Percentiles rank a stretch among this genome's conserved stretches.
Conservation (phyloP, 1,140 invertebrate species). For the Drosophila parvula region DNA sequence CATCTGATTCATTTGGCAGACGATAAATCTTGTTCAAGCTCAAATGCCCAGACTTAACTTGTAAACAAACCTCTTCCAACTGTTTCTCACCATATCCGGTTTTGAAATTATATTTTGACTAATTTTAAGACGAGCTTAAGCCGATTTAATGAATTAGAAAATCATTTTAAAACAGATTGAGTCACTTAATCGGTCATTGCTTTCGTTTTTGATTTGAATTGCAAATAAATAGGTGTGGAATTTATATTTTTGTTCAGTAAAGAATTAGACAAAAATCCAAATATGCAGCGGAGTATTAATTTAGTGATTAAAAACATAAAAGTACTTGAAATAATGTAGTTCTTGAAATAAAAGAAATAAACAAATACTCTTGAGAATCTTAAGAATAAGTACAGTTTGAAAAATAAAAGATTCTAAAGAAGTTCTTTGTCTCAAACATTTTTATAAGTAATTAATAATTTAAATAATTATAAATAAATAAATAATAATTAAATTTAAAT, state of each 20-base stretch:
- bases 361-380: background rate
- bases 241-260: background rate
- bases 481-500: too few species aligned
- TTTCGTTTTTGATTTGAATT: background rate
- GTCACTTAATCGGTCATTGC: slow-evolving; percentile 31
- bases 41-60: background rate
- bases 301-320: too few species aligned
- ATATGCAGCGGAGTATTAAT: background rate
- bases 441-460: background rate
- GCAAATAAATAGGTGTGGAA: slow-evolving; percentile 2
- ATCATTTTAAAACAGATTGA: slow-evolving; percentile 19
- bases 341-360: background rate
- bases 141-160: slow-evolving; percentile 14
- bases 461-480: too few species aligned
- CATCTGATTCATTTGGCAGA: too few species aligned
- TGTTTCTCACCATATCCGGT: slow-evolving; percentile 14
- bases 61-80: slow-evolving; percentile 32
- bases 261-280: background rate
- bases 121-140: slow-evolving; percentile 12
- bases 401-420: background rate
- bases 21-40: slow-evolving; percentile 8
- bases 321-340: background rate
- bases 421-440: background rate
- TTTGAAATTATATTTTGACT: slow-evolving; percentile 9
- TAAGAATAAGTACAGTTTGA: background rate